Evolutionary conservation across 64 coral and sea anemone genomes (phyloP), one percentile per base, ranked within the genome.

Genomic region (Actinia equina): DNA sequence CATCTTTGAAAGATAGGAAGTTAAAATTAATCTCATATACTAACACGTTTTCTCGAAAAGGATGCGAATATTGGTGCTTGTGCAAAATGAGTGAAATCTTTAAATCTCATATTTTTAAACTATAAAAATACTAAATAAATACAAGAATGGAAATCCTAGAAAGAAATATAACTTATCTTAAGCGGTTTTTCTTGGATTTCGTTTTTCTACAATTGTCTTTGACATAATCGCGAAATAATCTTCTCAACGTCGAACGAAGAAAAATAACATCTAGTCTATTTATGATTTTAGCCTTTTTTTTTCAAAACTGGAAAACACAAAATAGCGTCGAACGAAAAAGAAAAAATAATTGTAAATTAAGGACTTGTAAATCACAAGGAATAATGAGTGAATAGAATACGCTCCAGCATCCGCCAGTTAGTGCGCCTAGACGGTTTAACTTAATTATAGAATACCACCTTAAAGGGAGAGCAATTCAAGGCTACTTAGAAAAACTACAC

Each of bases 41-140:
- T 74, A 26, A 9, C 69, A 74, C 69, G 69, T 27, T 42, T 71
- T 71, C 4, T 11, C 2, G 23, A 11, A 17, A 5, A 74, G 25
- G 69, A 13, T 30, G 69, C 5, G 10, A 30, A 74, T 30, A 30
- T 14, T 41, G 26, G 69, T 41, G 26, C 12, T 7, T 4, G 69
- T 25, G 26, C 25, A 3, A 30, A 74, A 69, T 20, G n/a, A 69
- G 8, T 20, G 0, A 20, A 18, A 22, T 10, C 6, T 9, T 74
- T 74, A 30, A 3, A 42, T 74, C n/a, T 41, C 27, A 74, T 30
- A 12, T 74, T 25, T 74, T 74, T 74, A 14, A 74, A 74, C 69
- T 74, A 42, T 74, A 42, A 74, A 74, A 74, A 74, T 74, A 74
- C 22, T 74, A 74, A 74, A 74, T 74, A 74, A 74, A 74, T 74